Evolutionary conservation across 2,888 invertebrate species (phyloP).

Genomic region (Laspeyria flexula): DNA sequence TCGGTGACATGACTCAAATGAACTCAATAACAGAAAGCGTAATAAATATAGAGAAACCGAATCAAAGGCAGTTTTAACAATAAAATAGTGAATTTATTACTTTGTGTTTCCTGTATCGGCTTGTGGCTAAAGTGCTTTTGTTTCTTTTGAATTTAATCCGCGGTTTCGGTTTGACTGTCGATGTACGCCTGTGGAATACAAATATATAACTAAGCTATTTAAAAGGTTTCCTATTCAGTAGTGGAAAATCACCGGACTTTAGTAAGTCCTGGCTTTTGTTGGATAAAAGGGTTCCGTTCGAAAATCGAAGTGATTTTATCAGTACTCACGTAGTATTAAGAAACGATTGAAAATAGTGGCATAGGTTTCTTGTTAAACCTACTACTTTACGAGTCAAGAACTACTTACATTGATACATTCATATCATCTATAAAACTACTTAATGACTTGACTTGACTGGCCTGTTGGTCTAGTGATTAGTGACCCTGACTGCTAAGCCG

Average conservation of each 20-base stretch:
- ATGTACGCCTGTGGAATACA: background rate
- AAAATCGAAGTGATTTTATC: background rate
- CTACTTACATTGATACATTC: too few species aligned
- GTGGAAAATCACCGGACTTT: background rate
- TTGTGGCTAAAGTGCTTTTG: slow-evolving; percentile 41
- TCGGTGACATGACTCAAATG: background rate
- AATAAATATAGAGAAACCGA: slow-evolving; percentile 2
- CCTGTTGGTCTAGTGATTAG: too few species aligned
- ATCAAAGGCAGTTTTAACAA: slow-evolving; percentile 36
- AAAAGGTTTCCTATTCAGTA: background rate
- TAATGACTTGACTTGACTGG: too few species aligned
- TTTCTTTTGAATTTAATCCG: slow-evolving; percentile 2
- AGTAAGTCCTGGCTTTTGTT: background rate
- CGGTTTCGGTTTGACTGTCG: background rate
- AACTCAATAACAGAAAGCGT: background rate
- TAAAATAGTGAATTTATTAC: slow-evolving; percentile 59
- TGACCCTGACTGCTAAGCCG: too few species aligned
- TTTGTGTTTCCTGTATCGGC: slow-evolving; percentile 54
- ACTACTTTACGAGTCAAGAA: too few species aligned
- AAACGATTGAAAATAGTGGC: too few species aligned
- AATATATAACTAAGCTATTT: background rate
- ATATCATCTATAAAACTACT: too few species aligned
- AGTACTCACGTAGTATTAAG: too few species aligned
- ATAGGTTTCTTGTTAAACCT: too few species aligned
- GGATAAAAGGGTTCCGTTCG: background rate